Conservation (phyloP, 2,113 vertebrate genomes). For the Phaethon lepturus region DNA sequence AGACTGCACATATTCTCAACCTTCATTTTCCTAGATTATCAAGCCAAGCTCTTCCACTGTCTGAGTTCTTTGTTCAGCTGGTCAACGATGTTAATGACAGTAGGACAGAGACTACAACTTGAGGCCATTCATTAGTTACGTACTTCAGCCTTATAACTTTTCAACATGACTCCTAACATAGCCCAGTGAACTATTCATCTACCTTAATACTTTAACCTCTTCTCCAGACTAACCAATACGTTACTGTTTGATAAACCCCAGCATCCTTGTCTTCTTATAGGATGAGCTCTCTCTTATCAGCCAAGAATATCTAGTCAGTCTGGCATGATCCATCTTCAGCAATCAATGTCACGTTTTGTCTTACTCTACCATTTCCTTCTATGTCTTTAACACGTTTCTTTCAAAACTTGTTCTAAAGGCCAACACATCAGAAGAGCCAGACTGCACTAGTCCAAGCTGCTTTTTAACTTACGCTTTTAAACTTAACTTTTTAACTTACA, state of each 20-base stretch:
- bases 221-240: not conserved
- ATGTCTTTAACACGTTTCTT: not conserved
- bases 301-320: not conserved
- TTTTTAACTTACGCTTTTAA: not conserved
- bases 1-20: not conserved
- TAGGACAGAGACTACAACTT: not conserved
- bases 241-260: not conserved
- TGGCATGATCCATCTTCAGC: not conserved
- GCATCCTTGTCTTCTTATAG: not conserved
- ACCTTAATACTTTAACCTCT: not conserved
- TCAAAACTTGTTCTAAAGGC: not conserved
- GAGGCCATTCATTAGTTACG: not conserved
- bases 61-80: not conserved
- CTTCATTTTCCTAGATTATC: not conserved
- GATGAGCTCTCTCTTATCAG: not conserved
- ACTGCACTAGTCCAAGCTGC: not conserved
- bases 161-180: not conserved
- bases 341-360: not conserved
- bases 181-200: not conserved
- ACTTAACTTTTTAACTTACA: too few relatives aligned
- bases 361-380: not conserved
- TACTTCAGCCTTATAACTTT: not conserved
- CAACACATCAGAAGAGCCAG: not conserved
- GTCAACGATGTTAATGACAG: rapidly evolving
- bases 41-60: not conserved